phyloP scores from a whole-genome alignment of 2,797 vertebrate species.

The Ctenosaura bakeri region DNA sequence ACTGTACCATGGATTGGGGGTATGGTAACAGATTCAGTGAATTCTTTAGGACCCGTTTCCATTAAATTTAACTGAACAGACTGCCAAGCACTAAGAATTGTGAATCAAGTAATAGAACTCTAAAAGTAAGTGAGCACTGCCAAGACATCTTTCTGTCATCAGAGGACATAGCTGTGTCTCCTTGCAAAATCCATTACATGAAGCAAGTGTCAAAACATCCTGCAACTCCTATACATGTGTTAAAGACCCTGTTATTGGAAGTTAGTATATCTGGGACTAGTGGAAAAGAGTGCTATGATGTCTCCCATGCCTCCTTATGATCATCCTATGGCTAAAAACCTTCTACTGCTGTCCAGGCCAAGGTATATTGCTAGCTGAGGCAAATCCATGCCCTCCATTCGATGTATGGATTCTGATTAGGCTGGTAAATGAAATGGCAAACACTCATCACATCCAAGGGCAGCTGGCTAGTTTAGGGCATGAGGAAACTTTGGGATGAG shows the following conservation, averaged over 20 bases:
- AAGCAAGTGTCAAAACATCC: neutral
- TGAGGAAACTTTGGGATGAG: neutral
- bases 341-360: neutral
- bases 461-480: neutral
- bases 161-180: neutral
- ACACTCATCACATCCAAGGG: neutral
- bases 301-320: neutral
- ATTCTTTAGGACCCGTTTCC: neutral
- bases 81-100: neutral
- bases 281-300: neutral
- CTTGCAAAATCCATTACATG: constrained; percentile 1
- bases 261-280: neutral
- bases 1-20: no score
- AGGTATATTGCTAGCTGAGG: neutral
- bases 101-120: constrained; percentile 9
- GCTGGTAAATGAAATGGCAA: neutral
- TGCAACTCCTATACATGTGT: neutral
- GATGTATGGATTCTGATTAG: neutral
- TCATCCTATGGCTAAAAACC: neutral
- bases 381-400: neutral
- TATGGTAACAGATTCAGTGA: neutral
- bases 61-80: constrained; percentile 14
- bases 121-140: constrained; percentile 17
- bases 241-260: neutral
- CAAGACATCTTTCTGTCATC: constrained; percentile 24